Evolutionary conservation across 2,797 vertebrate genomes (phyloP), one percentile per base, ranked within the genome.

Genomic region (Melanotaenia trifasciata): DNA sequence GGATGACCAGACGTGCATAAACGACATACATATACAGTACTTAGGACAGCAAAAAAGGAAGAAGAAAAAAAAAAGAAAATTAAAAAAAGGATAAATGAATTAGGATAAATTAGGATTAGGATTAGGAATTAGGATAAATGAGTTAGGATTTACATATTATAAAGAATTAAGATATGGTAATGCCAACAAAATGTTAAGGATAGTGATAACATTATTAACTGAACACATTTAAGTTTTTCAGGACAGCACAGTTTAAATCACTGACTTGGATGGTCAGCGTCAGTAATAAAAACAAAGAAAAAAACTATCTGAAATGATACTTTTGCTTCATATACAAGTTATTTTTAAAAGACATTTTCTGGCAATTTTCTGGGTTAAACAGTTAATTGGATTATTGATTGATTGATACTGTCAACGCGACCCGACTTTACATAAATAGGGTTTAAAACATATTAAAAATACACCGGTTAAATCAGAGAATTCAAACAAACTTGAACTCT

Each of bases 401-500:
- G 22, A 28, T 18, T 9, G 5, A 30, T 56, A 16, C 30, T 57
- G 6, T 45, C 62, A 67, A 59, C n/a, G 3, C 22, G 54, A 50
- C 9, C 11, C 20, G 8, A 64, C 20, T 26, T 58, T 58, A 43
- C 43, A 74, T 16, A 40, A 38, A 2, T 64, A 43, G 47, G 26
- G 26, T 32, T 60, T 4, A 28, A 3, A 33, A 54, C n/a, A 54
- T 2, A 51, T 38, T 57, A 58, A 72, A 26, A 69, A 30, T 6
- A 67, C 8, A 58, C 62, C 57, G 14, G 43, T 53, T 24, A 47
- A 30, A 72, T 62, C 2, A 59, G 53, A 85, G 50, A 66, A 61
- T 68, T 43, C n/a, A 66, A 61, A 35, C 58, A 40, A 54, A 70
- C 12, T 43, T 43, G 1, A 65, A 50, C 32, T 74, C 68, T 66